Evolutionary conservation across 2,113 vertebrate genomes (phyloP).

Genomic region (Nycticorax nycticorax): DNA sequence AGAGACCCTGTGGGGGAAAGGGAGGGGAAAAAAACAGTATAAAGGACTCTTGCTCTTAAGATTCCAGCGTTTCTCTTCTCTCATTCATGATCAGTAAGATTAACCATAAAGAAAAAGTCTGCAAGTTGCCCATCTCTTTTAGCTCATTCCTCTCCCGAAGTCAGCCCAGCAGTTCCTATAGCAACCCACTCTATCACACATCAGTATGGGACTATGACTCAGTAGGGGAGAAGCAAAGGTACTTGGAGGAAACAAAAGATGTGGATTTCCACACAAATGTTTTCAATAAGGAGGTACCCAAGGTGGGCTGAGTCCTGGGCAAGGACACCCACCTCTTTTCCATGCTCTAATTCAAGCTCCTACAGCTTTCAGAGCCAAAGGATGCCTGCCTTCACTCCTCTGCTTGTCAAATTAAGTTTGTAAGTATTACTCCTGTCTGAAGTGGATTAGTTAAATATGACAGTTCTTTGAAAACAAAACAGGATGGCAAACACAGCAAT

Average conservation of each 20-base stretch:
- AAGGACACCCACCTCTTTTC: not conserved
- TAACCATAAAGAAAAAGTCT: not conserved
- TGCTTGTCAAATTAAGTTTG: not conserved
- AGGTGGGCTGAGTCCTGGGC: not conserved
- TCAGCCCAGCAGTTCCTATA: slow-evolving; percentile 25
- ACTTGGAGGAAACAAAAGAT: not conserved
- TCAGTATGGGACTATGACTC: not conserved
- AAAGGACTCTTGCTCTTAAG: not conserved
- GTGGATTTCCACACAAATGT: not conserved
- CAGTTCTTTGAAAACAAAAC: slow-evolving; percentile 24
- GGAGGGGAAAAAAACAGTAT: not conserved
- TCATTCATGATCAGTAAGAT: not conserved
- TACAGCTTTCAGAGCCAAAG: not conserved
- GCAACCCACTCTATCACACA: not conserved
- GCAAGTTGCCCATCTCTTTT: not conserved
- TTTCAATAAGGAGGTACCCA: not conserved
- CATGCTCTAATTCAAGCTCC: not conserved
- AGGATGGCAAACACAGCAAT: not conserved
- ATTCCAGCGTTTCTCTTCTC: not conserved
- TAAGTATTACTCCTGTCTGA: not conserved
- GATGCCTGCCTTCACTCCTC: not conserved
- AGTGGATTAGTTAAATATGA: not conserved
- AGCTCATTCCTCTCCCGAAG: not conserved
- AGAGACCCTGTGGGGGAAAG: slow-evolving; percentile 83
- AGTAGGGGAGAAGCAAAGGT: not conserved